These are phyloP conservation scores for Cephalopterus ornatus DNA, from an alignment of 2,113 vertebrate genomes.

Conservation along the genomic window DNA sequence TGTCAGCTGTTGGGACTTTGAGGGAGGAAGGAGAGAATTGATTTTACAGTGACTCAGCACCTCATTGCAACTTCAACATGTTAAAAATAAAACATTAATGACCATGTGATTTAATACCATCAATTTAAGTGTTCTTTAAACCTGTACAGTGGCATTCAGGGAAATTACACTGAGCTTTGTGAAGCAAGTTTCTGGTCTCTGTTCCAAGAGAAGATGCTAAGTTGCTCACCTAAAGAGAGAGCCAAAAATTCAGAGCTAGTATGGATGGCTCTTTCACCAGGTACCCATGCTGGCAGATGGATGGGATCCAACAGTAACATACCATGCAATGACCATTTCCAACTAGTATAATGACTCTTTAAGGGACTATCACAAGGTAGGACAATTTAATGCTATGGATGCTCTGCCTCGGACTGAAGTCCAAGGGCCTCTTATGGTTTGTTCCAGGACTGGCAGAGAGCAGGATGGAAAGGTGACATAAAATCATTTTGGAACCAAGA, in stretches of 20 bases:
- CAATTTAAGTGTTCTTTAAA: background rate
- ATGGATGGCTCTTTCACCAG: background rate
- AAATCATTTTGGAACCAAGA: background rate
- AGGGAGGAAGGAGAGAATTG: background rate
- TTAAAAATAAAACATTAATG: slow-evolving; percentile 6
- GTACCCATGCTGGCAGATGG: background rate
- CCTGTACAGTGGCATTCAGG: background rate
- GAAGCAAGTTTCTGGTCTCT: background rate
- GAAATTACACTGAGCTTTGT: background rate
- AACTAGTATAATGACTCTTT: background rate
- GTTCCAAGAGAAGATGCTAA: background rate
- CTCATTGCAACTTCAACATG: background rate
- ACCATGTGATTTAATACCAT: background rate
- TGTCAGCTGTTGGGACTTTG: background rate
- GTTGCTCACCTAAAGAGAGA: background rate
- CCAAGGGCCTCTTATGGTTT: background rate
- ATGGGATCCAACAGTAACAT: background rate
- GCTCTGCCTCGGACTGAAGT: background rate
- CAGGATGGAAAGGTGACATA: background rate
- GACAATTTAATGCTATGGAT: background rate
- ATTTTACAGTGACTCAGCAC: slow-evolving; percentile 1
- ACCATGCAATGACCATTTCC: background rate
- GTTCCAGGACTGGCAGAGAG: background rate
- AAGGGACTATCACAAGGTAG: background rate
- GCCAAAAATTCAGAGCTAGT: background rate